A percentile compares a stretch with the other conserved stretches of the same genome.
Evolutionary conservation across 2,797 vertebrate species (phyloP).

Genomic region (Tympanoctomys barrerae): DNA sequence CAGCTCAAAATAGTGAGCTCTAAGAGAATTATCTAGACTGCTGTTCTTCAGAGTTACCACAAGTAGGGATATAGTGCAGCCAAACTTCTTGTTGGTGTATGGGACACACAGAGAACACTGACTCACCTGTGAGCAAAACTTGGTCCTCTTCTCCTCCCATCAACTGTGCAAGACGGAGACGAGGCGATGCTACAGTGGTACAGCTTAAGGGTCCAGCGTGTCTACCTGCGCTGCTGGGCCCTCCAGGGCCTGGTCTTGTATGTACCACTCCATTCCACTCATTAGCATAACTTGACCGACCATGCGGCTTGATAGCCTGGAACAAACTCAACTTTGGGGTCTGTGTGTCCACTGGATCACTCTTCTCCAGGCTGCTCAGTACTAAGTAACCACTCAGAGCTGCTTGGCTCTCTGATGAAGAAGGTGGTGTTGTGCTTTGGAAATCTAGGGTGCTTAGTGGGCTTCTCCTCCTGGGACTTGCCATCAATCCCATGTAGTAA

Average conservation of each 20-base stretch:
- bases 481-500: background rate
- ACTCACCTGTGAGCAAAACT: background rate
- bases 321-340: background rate
- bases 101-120: background rate
- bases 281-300: background rate
- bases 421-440: background rate
- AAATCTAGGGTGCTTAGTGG: background rate
- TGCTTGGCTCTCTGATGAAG: background rate
- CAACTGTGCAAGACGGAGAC: background rate
- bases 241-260: background rate
- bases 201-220: background rate
- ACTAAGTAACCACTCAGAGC: background rate
- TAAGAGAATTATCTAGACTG: background rate
- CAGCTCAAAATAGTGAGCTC: background rate
- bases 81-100: background rate
- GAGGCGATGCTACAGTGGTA: background rate
- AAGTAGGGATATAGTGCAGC: background rate
- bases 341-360: background rate
- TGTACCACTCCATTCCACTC: background rate
- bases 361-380: background rate
- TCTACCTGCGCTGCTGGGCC: background rate
- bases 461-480: background rate
- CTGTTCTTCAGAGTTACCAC: background rate
- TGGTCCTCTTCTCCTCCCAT: background rate
- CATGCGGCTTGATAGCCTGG: background rate